These are phyloP conservation scores for Perithous albicinctus DNA, from an alignment of 2,888 invertebrate species.

Conservation along the genomic window DNA sequence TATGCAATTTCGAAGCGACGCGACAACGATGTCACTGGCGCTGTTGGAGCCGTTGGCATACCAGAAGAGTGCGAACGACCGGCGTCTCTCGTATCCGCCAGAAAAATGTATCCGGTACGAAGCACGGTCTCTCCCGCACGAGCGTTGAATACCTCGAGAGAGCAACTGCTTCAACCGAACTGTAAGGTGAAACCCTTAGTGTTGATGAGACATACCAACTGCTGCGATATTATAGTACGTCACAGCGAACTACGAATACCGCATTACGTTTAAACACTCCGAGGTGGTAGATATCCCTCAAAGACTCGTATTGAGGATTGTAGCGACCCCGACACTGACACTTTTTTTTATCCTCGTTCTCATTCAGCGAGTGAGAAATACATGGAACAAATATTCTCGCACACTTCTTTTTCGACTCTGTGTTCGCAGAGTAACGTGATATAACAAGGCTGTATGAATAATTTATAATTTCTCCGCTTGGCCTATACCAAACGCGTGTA, in stretches of 20 bases:
- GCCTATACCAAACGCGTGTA: background rate
- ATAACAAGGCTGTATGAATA: constrained; percentile 80
- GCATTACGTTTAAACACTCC: constrained; percentile 74
- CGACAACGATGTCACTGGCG: background rate
- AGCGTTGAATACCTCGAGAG: constrained; percentile 33
- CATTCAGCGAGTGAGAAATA: constrained; percentile 3
- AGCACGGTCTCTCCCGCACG: constrained; percentile 25
- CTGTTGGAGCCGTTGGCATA: constrained; percentile 12
- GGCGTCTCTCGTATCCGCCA: constrained; percentile 68
- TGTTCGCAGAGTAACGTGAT: constrained; percentile 69
- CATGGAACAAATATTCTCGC: background rate
- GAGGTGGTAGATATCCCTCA: background rate
- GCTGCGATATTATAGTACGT: constrained; percentile 17
- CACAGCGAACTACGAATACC: constrained; percentile 71
- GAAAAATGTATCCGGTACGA: constrained; percentile 57
- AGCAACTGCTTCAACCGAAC: constrained; percentile 14
- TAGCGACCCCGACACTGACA: constrained; percentile 68
- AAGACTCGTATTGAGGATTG: background rate
- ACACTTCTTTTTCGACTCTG: background rate
- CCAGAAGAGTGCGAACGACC: constrained; percentile 62
- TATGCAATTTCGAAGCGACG: constrained; percentile 35
- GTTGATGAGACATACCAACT: background rate
- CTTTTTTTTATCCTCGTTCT: background rate
- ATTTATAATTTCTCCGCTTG: constrained; percentile 75
- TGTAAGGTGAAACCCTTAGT: constrained; percentile 20